Percentiles rank a stretch among this genome's conserved stretches.
These are phyloP conservation scores for Brassicogethes aeneus DNA, from an alignment of 2,888 invertebrate genomes.

Conservation along the genomic window DNA sequence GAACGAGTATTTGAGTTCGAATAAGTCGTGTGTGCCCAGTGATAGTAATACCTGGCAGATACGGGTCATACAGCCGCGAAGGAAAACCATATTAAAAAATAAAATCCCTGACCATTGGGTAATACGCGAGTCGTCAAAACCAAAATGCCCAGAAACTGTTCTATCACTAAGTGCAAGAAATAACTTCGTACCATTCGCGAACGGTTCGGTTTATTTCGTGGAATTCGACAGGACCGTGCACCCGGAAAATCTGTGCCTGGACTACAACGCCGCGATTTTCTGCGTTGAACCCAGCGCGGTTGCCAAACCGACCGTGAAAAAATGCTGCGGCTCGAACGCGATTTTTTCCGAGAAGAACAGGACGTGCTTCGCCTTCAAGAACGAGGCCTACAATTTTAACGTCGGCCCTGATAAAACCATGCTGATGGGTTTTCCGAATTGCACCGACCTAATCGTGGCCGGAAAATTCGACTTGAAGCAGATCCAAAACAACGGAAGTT, in stretches of 20 bases:
- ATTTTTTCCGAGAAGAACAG: slow-evolving; percentile 50
- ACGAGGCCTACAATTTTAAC: slow-evolving; percentile 28
- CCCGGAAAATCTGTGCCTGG: slow-evolving; percentile 59
- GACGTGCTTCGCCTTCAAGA: slow-evolving; percentile 41
- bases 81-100: slow-evolving; percentile 11
- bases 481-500: slow-evolving; percentile 47
- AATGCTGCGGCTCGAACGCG: slow-evolving; percentile 63
- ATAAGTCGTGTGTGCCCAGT: slow-evolving; percentile 18
- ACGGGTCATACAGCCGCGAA: slow-evolving; percentile 15
- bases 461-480: slow-evolving; percentile 48
- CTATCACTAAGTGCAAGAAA: slow-evolving; percentile 22
- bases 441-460: slow-evolving; percentile 46
- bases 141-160: slow-evolving; percentile 31
- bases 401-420: slow-evolving; percentile 28
- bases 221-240: slow-evolving; percentile 42
- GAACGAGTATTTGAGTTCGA: slow-evolving; percentile 21
- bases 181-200: slow-evolving; percentile 43
- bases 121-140: slow-evolving; percentile 36
- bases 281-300: slow-evolving; percentile 42
- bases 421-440: slow-evolving; percentile 34
- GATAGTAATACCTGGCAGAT: slow-evolving; percentile 22
- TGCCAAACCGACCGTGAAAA: slow-evolving; percentile 41
- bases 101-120: slow-evolving; percentile 39
- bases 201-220: slow-evolving; percentile 54
- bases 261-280: slow-evolving; percentile 54